Evolutionary conservation across 2,888 invertebrate species (phyloP), one percentile per base, ranked within the genome.

Genomic region (Pachliopta kotzebuea): DNA sequence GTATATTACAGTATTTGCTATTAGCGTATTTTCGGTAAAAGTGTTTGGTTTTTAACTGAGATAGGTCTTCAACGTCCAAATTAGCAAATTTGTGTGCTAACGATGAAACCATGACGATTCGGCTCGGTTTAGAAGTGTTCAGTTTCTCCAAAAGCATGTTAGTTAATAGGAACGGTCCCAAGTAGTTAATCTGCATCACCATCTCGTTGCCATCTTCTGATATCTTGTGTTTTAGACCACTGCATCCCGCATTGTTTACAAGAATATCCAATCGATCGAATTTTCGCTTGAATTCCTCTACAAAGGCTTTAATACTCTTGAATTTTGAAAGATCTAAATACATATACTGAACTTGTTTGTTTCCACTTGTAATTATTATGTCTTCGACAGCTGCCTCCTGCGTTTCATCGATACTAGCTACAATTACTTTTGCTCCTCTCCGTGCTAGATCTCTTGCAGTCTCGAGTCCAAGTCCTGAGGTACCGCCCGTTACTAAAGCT

Each of bases 401-500:
- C 83, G 93, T 94, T 9, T 91, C 76, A 76, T 94, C 86, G 81
- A 97, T 93, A 69, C 96, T 91, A 77, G 96, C 97, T 93, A 98
- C 95, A 65, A 88, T 74, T 24, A 92, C 84, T 76, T 92, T 94
- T 0, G 96, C 97, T 8, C 95, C 94, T 67, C 95, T 86, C 68
- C 86, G 90, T 0, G 96, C 96, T 68, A 97, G 82, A 72, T 94
- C 95, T 66, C 88, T 85, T 0, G 94, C 95, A 0, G 95, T 95
- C 85, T 96, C 96, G 76, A 94, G 94, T 1, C 97, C 97, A 66
- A 97, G 96, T 3, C 97, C 97, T 1, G 95, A 94, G 80, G 96
- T 97, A 0, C 96, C 94, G 9, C 97, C 97, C 0, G 97, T 97
- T 8, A 97, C 89, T 52, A 97, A 92, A 0, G 93, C 92, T 57